These are phyloP conservation scores for Lepus europaeus DNA, from an alignment of 2,113 vertebrate species.

Conservation along the genomic window DNA sequence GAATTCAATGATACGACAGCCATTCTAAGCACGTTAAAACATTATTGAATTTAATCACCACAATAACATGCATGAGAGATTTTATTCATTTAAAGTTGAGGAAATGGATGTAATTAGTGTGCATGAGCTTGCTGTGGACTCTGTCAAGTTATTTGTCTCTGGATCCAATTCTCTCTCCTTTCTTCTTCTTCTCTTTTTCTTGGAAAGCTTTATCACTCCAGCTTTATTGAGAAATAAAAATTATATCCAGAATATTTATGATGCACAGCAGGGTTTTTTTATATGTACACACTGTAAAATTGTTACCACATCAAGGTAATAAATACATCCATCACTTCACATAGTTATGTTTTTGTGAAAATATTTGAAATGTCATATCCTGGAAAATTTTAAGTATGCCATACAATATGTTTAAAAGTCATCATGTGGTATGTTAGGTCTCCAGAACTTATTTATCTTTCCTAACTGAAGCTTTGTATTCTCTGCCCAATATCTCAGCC, in stretches of 20 bases:
- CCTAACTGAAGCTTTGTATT: neutral
- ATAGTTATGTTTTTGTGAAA: neutral
- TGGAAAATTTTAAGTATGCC: neutral
- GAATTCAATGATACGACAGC: neutral
- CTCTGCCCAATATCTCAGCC: neutral
- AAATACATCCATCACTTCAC: neutral
- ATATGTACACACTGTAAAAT: neutral
- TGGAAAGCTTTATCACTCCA: neutral
- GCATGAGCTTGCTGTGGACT: neutral
- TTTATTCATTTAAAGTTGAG: neutral
- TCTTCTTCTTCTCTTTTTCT: neutral
- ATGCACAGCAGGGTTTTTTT: neutral
- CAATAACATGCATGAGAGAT: neutral
- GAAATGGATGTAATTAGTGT: neutral
- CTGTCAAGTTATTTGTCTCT: neutral
- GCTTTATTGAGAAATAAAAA: neutral
- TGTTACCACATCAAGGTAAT: neutral
- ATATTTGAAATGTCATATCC: neutral
- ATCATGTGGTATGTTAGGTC: neutral
- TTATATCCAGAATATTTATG: neutral
- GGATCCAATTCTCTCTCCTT: neutral
- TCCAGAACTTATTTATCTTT: neutral
- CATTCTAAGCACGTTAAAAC: neutral
- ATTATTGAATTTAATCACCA: neutral
- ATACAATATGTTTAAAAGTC: neutral